Evolutionary conservation across 2,888 invertebrate genomes (phyloP).

Genomic region (Caenorhabditis wallacei): DNA sequence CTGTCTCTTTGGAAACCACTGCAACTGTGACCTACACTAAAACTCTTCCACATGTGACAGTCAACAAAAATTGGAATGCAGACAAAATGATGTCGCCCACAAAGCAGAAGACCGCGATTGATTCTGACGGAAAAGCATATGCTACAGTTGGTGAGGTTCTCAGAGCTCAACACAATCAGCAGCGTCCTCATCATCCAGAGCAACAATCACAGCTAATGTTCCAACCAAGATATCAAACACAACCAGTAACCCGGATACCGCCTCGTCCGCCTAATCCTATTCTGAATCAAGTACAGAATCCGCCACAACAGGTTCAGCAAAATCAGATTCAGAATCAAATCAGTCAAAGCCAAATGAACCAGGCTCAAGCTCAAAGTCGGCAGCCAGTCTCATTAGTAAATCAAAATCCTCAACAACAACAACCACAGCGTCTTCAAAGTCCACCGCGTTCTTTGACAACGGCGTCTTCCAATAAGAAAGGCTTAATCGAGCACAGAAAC

Average conservation of each 20-base stretch:
- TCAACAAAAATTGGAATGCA: background rate
- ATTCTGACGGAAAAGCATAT: background rate
- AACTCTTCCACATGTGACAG: constrained; percentile 1
- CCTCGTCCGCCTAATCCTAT: constrained; percentile 44
- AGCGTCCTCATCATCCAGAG: background rate
- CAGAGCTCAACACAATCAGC: constrained; percentile 23
- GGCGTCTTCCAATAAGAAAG: constrained; percentile 19
- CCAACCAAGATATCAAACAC: background rate
- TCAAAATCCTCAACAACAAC: background rate
- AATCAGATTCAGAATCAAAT: constrained; percentile 10
- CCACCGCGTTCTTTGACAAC: background rate
- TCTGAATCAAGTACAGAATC: constrained; percentile 44
- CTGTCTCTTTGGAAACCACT: constrained; percentile 9
- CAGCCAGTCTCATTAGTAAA: background rate
- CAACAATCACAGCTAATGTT: constrained; percentile 10
- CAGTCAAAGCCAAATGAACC: background rate
- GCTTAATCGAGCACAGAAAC: constrained; percentile 55
- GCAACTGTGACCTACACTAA: constrained; percentile 58
- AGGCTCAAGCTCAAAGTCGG: background rate
- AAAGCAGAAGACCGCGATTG: constrained; percentile 19
- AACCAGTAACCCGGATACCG: background rate
- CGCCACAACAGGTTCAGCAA: constrained; percentile 48
- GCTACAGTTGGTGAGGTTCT: background rate
- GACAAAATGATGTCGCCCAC: constrained; percentile 26
- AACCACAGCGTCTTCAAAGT: constrained; percentile 14